These are phyloP conservation scores for Xestoiulus laeticollis DNA, from an alignment of 2,888 invertebrate genomes.

Conservation along the genomic window DNA sequence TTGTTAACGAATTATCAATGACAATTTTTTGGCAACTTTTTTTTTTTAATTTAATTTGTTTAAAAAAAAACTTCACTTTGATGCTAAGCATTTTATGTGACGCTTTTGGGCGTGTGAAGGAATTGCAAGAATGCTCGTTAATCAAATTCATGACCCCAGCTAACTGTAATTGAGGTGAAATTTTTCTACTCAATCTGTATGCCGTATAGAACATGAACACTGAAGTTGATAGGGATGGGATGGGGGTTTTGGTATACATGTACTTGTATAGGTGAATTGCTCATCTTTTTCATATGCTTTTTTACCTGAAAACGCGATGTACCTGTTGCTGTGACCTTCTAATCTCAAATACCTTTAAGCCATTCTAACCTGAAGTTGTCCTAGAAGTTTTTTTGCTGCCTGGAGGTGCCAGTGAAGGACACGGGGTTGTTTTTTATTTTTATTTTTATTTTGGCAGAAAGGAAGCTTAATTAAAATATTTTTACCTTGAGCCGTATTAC, in stretches of 20 bases:
- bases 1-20: background rate
- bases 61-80: background rate
- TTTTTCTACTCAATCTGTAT: background rate
- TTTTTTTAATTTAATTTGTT: background rate
- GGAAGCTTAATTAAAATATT: background rate
- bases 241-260: background rate
- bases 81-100: background rate
- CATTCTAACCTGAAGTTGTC: background rate
- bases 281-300: background rate
- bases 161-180: slow-evolving; percentile 18
- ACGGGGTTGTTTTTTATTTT: background rate
- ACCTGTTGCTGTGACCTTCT: slow-evolving; percentile 39
- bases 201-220: background rate
- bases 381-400: background rate
- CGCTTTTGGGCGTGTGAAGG: background rate
- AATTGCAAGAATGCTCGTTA: background rate
- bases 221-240: background rate
- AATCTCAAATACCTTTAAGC: background rate
- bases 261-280: too few species aligned
- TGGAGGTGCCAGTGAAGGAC: background rate
- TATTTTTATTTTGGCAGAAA: background rate
- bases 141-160: slow-evolving; percentile 1
- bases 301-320: background rate
- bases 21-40: background rate
- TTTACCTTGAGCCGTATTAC: background rate